Conservation (phyloP, 2,797 vertebrate genomes). For the Cercopithecus diana region DNA sequence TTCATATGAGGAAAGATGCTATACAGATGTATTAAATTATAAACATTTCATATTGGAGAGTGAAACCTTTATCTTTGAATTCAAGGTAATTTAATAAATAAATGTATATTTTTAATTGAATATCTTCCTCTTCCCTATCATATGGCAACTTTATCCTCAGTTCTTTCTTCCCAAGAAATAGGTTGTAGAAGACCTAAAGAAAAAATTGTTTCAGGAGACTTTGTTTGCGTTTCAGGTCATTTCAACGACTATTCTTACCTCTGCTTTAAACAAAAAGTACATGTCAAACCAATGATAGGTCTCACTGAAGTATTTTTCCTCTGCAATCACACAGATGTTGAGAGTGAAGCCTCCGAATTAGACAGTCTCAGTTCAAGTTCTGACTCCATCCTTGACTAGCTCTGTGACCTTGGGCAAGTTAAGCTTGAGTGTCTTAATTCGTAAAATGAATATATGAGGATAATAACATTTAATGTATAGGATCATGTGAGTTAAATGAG, state of each 20-base stretch:
- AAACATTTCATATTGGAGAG: conserved; percentile 42
- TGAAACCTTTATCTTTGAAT: conserved; percentile 52
- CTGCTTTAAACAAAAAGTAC: conserved; percentile 32
- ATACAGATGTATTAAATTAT: conserved; percentile 54
- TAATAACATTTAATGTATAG: not conserved
- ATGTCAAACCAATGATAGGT: not conserved
- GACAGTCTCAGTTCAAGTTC: conserved; percentile 3
- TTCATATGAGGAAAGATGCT: conserved; percentile 42
- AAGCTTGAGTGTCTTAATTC: not conserved
- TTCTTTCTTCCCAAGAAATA: conserved; percentile 49
- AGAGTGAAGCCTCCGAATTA: not conserved
- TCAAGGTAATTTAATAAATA: conserved; percentile 56
- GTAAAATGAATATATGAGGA: not conserved
- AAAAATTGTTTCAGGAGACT: conserved; percentile 11
- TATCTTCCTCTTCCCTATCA: not conserved
- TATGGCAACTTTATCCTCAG: not conserved
- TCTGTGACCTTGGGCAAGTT: conserved; percentile 26
- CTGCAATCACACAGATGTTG: not conserved
- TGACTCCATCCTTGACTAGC: not conserved
- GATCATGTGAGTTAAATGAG: not conserved
- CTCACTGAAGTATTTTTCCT: conserved; percentile 7
- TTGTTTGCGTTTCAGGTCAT: conserved; percentile 29
- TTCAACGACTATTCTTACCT: not conserved
- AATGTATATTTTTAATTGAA: conserved; percentile 35
- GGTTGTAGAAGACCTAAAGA: conserved; percentile 12